Evolutionary conservation across 2,888 invertebrate genomes (phyloP).

Genomic region (Pandemis cinnamomeana): DNA sequence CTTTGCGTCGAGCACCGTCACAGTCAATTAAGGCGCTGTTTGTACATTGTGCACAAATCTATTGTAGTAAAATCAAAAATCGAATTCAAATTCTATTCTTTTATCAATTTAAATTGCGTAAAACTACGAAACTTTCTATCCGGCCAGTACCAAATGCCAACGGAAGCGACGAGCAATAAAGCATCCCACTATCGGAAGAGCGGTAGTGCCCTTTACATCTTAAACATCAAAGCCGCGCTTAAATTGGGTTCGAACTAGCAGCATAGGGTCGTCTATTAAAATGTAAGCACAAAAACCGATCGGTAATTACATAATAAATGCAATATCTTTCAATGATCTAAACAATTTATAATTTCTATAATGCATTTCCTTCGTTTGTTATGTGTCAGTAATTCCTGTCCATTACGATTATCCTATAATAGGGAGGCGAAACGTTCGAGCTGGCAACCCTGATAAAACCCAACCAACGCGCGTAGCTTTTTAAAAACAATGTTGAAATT

Average conservation of each 20-base stretch:
- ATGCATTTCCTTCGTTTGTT: not conserved
- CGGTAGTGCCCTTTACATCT: slow-evolving; percentile 44
- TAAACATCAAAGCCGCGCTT: slow-evolving; percentile 50
- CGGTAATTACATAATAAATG: not conserved
- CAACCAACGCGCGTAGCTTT: slow-evolving; percentile 2
- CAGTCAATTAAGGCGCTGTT: too few relatives aligned
- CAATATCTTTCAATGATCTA: too few relatives aligned
- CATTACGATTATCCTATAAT: not conserved
- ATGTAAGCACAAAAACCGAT: too few relatives aligned
- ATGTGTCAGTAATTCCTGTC: too few relatives aligned
- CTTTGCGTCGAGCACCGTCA: too few relatives aligned
- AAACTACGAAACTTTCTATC: not conserved
- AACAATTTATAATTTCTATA: not conserved
- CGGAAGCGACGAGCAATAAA: slow-evolving; percentile 34
- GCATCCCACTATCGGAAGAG: slow-evolving; percentile 30
- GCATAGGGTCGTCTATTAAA: not conserved
- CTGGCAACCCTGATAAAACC: not conserved
- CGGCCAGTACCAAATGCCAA: slow-evolving; percentile 13
- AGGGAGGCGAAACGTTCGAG: not conserved
- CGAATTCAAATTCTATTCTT: not conserved
- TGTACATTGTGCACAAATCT: too few relatives aligned
- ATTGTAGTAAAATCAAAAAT: not conserved
- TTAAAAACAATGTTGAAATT: slow-evolving; percentile 30
- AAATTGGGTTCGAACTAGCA: slow-evolving; percentile 45
- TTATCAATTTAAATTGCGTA: not conserved